Evolutionary conservation across 2,888 invertebrate genomes (phyloP), one percentile per base, ranked within the genome.

Genomic region (Thymelicus acteon): DNA sequence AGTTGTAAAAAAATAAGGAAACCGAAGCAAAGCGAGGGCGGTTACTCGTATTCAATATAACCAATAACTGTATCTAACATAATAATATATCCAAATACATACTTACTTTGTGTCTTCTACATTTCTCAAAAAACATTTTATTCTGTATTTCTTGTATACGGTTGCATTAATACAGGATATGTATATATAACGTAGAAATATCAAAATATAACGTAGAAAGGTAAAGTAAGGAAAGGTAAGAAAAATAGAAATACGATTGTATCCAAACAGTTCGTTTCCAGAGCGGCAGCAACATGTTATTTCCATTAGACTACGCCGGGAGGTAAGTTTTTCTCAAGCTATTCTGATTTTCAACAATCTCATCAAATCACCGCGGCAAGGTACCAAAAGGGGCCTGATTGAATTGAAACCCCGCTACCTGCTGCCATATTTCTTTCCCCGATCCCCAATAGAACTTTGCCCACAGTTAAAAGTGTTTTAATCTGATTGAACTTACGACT

Each of bases 381-480:
- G 88, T 79, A 88, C 87, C 87, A 82, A 76, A 85, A 89, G 92
- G 92, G 89, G 89, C 80, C 90, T 92, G 93, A 93, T 93, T 92
- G 92, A 92, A 93, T 93, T 91, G 92, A 90, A 88, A 82, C 84
- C 88, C 82, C 83, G 79, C 83, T 88, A 90, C 92, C 88, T 88
- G 83, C 77, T 85, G 84, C 89, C 86, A 89, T 91, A 92, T 91
- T 92, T 92, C 90, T 92, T 91, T 84, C 81, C 85, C 88, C 85
- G 83, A 89, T 82, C 88, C 89, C 89, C 87, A 87, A 93, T 90
- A 87, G 89, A 92, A 91, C 87, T 90, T 89, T 88, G 89, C 89
- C 86, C 85, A 86, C 89, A 87, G 89, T 91, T 92, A 89, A 92
- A 92, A 90, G 89, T 90, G 89, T 90, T 93, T 90, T 92, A 92